Evolutionary conservation across 2,888 invertebrate genomes (phyloP).

Genomic region (Drosophila heteroneura): DNA sequence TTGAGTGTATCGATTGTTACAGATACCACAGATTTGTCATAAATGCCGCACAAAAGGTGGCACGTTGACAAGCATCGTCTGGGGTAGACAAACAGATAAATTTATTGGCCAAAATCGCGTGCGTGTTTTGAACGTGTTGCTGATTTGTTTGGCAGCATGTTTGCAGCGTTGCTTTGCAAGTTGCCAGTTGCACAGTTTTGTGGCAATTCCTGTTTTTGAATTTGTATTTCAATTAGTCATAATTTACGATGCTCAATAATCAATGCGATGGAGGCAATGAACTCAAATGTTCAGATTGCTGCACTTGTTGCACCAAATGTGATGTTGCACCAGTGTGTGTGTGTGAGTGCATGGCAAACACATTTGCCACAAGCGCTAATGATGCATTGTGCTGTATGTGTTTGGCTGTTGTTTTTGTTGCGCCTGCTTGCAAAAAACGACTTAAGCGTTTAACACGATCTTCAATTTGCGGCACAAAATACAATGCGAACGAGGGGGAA

Average conservation of each 20-base stretch:
- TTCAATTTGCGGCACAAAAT: constrained; percentile 76
- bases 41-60: constrained; percentile 52
- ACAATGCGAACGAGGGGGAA: constrained; percentile 35
- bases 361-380: constrained; percentile 81
- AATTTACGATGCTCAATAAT: constrained; percentile 72
- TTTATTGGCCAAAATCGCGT: constrained; percentile 64
- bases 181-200: constrained; percentile 5
- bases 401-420: constrained; percentile 24
- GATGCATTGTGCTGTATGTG: constrained; percentile 77
- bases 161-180: constrained; percentile 7
- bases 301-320: constrained; percentile 76
- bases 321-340: constrained; percentile 10
- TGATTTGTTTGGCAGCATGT: constrained; percentile 32
- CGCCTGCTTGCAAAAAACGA: constrained; percentile 45
- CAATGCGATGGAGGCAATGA: constrained; percentile 70
- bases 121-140: constrained; percentile 55
- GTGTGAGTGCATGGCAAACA: constrained; percentile 71
- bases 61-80: constrained; percentile 49
- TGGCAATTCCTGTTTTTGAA: constrained; percentile 48
- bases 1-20: constrained; percentile 19
- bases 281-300: constrained; percentile 43
- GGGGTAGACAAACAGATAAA: constrained; percentile 33
- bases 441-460: constrained; percentile 81
- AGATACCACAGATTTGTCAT: constrained; percentile 60
- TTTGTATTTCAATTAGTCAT: constrained; percentile 81